These are phyloP conservation scores for Temnothorax nylanderi DNA, from an alignment of 1,140 invertebrate genomes.

Conservation along the genomic window DNA sequence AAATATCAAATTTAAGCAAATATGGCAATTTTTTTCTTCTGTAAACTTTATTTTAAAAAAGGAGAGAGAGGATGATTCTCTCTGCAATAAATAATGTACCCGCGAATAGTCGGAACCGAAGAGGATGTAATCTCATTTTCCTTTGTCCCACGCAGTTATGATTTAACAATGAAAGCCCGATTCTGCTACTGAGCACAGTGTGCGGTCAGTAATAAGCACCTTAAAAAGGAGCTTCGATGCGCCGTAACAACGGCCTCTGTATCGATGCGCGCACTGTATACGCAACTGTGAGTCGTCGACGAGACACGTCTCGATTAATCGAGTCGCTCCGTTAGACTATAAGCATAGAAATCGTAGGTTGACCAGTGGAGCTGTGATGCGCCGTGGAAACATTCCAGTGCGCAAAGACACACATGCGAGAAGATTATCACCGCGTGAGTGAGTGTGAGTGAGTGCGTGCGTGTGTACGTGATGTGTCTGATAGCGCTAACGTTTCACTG, in stretches of 20 bases:
- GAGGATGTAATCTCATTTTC: neutral
- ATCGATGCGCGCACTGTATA: conserved; percentile 63
- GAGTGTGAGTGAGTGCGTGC: neutral
- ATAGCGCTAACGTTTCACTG: conserved; percentile 44
- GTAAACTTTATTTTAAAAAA: neutral
- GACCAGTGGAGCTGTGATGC: conserved; percentile 7
- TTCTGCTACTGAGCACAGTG: conserved; percentile 74
- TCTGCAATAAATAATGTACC: neutral
- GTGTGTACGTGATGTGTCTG: conserved; percentile 1
- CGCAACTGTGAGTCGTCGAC: conserved; percentile 49
- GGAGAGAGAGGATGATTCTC: neutral
- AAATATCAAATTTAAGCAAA: neutral
- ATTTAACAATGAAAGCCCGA: conserved; percentile 39
- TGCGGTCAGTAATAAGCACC: conserved; percentile 77
- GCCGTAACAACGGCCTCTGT: conserved; percentile 49
- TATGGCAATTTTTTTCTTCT: neutral
- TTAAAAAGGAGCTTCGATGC: conserved; percentile 73
- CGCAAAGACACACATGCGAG: conserved; percentile 53
- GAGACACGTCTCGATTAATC: conserved; percentile 64
- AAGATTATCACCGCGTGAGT: conserved; percentile 11
- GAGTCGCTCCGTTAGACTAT: conserved; percentile 60
- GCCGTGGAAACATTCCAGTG: conserved; percentile 47
- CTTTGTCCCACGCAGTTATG: neutral
- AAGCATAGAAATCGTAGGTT: conserved; percentile 33
- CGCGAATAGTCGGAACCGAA: neutral